A percentile compares a stretch with the other conserved stretches of the same genome.
phyloP scores from a whole-genome alignment of 2,113 vertebrate species.

The Callocephalon fimbriatum region DNA sequence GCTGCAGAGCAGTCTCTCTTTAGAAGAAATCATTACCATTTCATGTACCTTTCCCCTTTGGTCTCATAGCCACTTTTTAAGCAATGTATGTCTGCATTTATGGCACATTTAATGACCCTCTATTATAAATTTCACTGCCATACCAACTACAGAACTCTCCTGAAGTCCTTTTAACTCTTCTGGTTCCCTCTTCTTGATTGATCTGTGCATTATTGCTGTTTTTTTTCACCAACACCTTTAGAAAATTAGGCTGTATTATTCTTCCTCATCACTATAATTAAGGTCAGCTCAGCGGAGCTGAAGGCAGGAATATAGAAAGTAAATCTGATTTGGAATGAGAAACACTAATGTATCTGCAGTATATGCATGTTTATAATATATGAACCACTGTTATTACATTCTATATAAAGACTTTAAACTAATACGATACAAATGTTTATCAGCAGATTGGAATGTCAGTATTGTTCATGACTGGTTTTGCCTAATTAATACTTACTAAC shows the following conservation, averaged over 20 bases:
- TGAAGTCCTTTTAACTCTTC: background rate
- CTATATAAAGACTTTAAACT: background rate
- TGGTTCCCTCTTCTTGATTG: background rate
- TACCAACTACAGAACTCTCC: background rate
- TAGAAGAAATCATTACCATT: background rate
- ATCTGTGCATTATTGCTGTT: background rate
- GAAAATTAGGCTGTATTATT: background rate
- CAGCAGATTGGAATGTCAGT: background rate
- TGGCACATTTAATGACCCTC: background rate
- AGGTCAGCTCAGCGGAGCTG: background rate
- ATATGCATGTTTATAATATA: background rate
- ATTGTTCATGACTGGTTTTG: background rate
- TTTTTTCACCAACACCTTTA: background rate
- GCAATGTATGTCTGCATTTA: background rate
- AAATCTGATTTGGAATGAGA: background rate
- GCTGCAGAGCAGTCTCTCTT: background rate
- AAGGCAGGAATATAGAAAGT: background rate
- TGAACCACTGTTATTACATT: background rate
- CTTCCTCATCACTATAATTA: background rate
- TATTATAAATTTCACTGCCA: background rate
- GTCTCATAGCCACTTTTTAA: background rate
- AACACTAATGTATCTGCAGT: background rate
- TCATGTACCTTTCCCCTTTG: background rate
- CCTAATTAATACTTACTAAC: slow-evolving; percentile 1
- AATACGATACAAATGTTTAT: background rate